Evolutionary conservation across 2,113 vertebrate species (phyloP).

Genomic region (Ophthalmolycus amberensis): DNA sequence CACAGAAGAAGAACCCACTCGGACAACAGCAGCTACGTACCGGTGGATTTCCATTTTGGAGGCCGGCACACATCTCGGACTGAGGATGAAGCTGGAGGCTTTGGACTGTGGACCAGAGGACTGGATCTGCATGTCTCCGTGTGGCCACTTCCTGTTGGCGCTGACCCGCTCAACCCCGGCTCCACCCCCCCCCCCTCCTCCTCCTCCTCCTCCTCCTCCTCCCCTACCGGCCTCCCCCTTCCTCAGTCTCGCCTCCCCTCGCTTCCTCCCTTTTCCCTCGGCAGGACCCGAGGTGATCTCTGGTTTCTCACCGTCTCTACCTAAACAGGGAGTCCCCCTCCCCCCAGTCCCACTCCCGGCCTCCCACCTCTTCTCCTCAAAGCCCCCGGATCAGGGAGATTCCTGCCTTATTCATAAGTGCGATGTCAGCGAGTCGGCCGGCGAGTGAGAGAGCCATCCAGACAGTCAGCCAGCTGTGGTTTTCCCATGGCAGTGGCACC

Average conservation of each 20-base stretch:
- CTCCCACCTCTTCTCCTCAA: slow-evolving; percentile 28
- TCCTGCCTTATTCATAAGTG: slow-evolving; percentile 53
- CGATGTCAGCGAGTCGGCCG: slow-evolving; percentile 32
- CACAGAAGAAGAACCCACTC: not conserved
- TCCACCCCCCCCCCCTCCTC: no score
- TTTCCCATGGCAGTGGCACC: slow-evolving; percentile 48
- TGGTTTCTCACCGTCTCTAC: slow-evolving; percentile 23
- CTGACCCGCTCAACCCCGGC: slow-evolving; percentile 2
- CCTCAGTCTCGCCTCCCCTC: slow-evolving; percentile 2
- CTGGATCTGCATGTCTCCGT: slow-evolving; percentile 71
- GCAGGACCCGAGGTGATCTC: slow-evolving; percentile 11
- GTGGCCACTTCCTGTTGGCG: not conserved
- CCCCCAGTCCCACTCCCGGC: not conserved
- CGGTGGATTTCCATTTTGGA: slow-evolving; percentile 76
- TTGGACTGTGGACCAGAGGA: slow-evolving; percentile 54
- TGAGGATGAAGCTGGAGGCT: slow-evolving; percentile 60
- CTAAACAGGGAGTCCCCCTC: slow-evolving; percentile 2
- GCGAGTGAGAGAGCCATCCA: slow-evolving; percentile 17
- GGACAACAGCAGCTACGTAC: slow-evolving; percentile 64
- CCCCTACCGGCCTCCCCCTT: slow-evolving; percentile 5
- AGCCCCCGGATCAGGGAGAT: slow-evolving; percentile 32
- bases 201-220: not conserved
- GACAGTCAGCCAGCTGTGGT: slow-evolving; percentile 46
- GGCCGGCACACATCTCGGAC: slow-evolving; percentile 65
- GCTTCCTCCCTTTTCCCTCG: slow-evolving; percentile 15